Conservation (phyloP, 2,888 invertebrate species). For the Spicauda simplicius region DNA sequence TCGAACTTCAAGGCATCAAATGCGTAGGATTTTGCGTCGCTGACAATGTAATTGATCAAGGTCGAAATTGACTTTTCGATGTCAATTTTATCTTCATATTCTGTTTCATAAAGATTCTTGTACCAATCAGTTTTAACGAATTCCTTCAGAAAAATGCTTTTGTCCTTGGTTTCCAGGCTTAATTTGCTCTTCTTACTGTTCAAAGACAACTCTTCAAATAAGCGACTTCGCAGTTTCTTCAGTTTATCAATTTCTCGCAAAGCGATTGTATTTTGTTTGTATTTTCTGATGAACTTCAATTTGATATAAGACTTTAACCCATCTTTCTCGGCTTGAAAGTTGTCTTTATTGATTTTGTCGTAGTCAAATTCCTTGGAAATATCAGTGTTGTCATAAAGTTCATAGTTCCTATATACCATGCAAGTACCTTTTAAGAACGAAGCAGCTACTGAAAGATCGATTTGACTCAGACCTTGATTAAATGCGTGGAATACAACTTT, state of each 20-base stretch:
- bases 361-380: slow-evolving; percentile 6
- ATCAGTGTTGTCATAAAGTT: neutral
- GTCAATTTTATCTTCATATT: slow-evolving; percentile 34
- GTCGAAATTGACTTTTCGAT: slow-evolving; percentile 54
- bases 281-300: slow-evolving; percentile 1
- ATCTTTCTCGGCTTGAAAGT: neutral
- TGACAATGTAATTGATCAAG: slow-evolving; percentile 57
- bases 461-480: neutral
- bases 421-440: slow-evolving; percentile 4
- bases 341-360: neutral
- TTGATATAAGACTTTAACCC: slow-evolving; percentile 3
- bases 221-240: neutral
- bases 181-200: neutral
- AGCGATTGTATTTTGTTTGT: neutral
- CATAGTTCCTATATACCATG: neutral
- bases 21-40: slow-evolving; percentile 52
- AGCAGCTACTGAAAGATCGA: slow-evolving; percentile 8
- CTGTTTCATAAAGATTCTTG: neutral
- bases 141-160: neutral
- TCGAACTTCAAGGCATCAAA: slow-evolving; percentile 56
- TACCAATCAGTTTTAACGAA: slow-evolving; percentile 5
- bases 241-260: slow-evolving; percentile 5
- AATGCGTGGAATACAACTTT: slow-evolving; percentile 3
- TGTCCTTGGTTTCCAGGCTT: slow-evolving; percentile 1
- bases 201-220: neutral